Evolutionary conservation across 2,888 invertebrate genomes (phyloP).

Genomic region (Caenorhabditis sp.): DNA sequence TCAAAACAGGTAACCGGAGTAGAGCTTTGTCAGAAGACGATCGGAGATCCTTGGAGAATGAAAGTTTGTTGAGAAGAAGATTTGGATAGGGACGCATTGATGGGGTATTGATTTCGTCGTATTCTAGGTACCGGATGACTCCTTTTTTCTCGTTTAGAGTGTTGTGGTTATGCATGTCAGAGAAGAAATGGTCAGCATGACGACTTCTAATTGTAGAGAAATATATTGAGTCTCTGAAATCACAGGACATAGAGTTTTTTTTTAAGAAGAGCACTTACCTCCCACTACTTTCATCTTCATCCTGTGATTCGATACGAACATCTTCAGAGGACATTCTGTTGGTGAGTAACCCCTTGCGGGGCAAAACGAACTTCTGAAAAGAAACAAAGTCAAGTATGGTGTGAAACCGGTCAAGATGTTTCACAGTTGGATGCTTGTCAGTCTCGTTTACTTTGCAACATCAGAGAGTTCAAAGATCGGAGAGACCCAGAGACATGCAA

Average conservation of each 20-base stretch:
- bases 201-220: constrained; percentile 62
- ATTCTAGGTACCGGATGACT: constrained; percentile 48
- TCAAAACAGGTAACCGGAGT: constrained; percentile 84
- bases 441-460: constrained; percentile 37
- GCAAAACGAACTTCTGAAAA: constrained; percentile 38
- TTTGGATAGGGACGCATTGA: constrained; percentile 83
- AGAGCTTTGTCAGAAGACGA: constrained; percentile 84
- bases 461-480: constrained; percentile 13
- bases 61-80: constrained; percentile 87
- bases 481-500: constrained; percentile 30
- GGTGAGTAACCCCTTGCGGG: constrained; percentile 4
- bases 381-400: constrained; percentile 41
- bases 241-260: background rate
- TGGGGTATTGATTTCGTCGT: constrained; percentile 33
- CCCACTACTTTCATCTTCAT: constrained; percentile 52
- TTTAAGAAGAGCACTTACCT: constrained; percentile 16
- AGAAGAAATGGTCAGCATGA: constrained; percentile 60
- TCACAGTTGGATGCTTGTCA: constrained; percentile 63
- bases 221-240: constrained; percentile 60
- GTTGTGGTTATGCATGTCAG: constrained; percentile 34
- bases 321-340: constrained; percentile 54
- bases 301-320: constrained; percentile 46
- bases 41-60: constrained; percentile 86
- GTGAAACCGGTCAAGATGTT: constrained; percentile 54
- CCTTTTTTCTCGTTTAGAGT: constrained; percentile 53